These are phyloP conservation scores for Macrosteles quadrilineatus DNA, from an alignment of 1,140 invertebrate species.

Conservation along the genomic window DNA sequence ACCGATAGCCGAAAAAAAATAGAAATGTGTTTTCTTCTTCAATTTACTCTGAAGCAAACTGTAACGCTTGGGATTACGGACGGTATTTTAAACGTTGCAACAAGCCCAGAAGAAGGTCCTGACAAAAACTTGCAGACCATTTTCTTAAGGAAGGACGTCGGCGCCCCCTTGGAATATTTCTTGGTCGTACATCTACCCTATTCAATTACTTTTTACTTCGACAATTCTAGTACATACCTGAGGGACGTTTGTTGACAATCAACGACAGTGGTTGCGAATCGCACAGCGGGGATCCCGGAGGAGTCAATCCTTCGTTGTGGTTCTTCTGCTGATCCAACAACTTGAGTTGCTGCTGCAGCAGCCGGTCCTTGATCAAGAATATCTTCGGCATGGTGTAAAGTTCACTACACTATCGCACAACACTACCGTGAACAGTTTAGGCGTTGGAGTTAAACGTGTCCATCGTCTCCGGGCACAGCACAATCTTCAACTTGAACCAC, in stretches of 20 bases:
- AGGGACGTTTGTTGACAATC: constrained; percentile 49
- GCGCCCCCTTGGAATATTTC: too few species aligned
- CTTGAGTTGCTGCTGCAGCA: constrained; percentile 83
- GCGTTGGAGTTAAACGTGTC: constrained; percentile 11
- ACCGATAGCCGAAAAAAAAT: too few species aligned
- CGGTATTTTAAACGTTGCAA: too few species aligned
- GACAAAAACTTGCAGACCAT: too few species aligned
- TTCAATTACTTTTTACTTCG: too few species aligned
- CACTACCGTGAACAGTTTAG: neutral
- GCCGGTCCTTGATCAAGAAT: constrained; percentile 82
- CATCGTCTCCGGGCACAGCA: neutral
- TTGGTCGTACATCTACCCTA: too few species aligned
- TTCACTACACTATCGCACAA: constrained; percentile 14
- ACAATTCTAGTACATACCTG: too few species aligned
- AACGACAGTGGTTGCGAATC: constrained; percentile 57
- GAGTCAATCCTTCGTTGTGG: constrained; percentile 38
- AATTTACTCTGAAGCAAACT: too few species aligned
- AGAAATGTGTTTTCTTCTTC: too few species aligned
- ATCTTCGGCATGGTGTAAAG: constrained; percentile 76
- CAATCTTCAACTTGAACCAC: constrained; percentile 8
- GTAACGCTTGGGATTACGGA: too few species aligned
- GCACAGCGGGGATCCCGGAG: constrained; percentile 46
- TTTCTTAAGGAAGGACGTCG: too few species aligned
- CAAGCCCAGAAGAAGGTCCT: too few species aligned
- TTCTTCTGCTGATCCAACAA: constrained; percentile 73